phyloP scores from a whole-genome alignment of 2,888 invertebrate species.

The Amphiduros pacificus region DNA sequence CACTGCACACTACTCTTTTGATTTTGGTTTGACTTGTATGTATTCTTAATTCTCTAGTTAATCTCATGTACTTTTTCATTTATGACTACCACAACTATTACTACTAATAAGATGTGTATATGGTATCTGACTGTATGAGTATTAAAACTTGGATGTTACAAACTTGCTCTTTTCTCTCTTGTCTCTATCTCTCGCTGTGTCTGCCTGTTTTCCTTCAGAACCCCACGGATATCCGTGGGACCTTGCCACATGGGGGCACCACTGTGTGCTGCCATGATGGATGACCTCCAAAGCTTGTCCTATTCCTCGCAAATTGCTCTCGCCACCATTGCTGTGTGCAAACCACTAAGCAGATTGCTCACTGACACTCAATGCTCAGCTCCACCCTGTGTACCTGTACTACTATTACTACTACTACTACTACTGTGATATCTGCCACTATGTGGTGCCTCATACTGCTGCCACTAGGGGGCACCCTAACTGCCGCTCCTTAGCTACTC shows the following conservation, averaged over 20 bases:
- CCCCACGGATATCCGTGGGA: too few relatives aligned
- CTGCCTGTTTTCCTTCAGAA: too few relatives aligned
- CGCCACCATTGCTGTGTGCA: too few relatives aligned
- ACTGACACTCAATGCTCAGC: too few relatives aligned
- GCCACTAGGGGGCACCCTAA: background rate
- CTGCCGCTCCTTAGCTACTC: background rate
- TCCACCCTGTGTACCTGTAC: slow-evolving; percentile 7
- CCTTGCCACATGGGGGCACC: too few relatives aligned
- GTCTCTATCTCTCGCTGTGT: slow-evolving; percentile 13
- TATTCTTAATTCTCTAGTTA: slow-evolving; percentile 17
- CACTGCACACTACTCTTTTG: slow-evolving; percentile 4
- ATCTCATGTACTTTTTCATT: slow-evolving; percentile 22
- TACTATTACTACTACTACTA: slow-evolving; percentile 10
- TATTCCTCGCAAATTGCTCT: too few relatives aligned
- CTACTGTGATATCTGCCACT: too few relatives aligned
- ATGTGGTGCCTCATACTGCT: background rate
- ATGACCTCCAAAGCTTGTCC: too few relatives aligned
- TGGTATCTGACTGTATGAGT: slow-evolving; percentile 19
- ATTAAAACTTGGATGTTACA: slow-evolving; percentile 21
- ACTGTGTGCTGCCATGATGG: too few relatives aligned
- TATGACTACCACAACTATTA: slow-evolving; percentile 20
- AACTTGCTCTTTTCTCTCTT: slow-evolving; percentile 15
- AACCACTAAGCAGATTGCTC: too few relatives aligned
- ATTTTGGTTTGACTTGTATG: slow-evolving; percentile 22
- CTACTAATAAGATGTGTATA: slow-evolving; percentile 20